These are phyloP conservation scores for Chelon auratus DNA, from an alignment of 2,797 vertebrate genomes.

Conservation along the genomic window DNA sequence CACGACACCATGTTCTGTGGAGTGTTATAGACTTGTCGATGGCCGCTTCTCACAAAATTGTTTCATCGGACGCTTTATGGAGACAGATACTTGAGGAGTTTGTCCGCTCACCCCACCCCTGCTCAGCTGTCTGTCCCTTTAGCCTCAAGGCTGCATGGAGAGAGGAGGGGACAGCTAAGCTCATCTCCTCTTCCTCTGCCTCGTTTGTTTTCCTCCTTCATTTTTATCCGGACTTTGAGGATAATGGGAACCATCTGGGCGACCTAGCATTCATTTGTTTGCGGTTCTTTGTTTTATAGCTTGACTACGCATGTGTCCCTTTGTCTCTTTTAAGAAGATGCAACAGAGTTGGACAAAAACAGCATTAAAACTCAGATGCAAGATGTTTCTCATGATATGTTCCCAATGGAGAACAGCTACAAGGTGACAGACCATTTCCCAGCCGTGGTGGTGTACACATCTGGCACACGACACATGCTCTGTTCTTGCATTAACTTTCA, in stretches of 20 bases:
- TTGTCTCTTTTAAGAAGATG: conserved; percentile 56
- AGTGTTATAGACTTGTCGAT: conserved; percentile 20
- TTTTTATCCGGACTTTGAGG: conserved; percentile 70
- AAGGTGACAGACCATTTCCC: conserved; percentile 40
- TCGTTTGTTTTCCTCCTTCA: conserved; percentile 68
- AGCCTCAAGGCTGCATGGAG: conserved; percentile 43
- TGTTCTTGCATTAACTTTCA: conserved; percentile 15
- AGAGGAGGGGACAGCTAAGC: conserved; percentile 39
- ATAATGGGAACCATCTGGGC: conserved; percentile 78
- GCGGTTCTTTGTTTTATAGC: conserved; percentile 57
- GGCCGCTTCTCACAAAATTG: conserved; percentile 40
- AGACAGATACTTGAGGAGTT: conserved; percentile 41
- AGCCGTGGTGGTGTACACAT: conserved; percentile 8
- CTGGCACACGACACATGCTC: conserved; percentile 16
- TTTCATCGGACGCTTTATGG: conserved; percentile 48
- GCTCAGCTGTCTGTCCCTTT: conserved; percentile 59
- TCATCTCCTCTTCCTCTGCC: conserved; percentile 66
- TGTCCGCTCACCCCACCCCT: conserved; percentile 29
- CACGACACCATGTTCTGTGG: conserved; percentile 29
- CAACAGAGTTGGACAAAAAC: not conserved
- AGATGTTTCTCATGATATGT: conserved; percentile 25
- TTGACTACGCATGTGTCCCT: conserved; percentile 48
- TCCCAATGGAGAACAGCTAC: conserved; percentile 36
- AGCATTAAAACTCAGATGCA: conserved; percentile 11
- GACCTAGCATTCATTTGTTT: conserved; percentile 70